These are phyloP conservation scores for Leptinotarsa haldemani DNA, from an alignment of 2,888 invertebrate species.

Conservation along the genomic window DNA sequence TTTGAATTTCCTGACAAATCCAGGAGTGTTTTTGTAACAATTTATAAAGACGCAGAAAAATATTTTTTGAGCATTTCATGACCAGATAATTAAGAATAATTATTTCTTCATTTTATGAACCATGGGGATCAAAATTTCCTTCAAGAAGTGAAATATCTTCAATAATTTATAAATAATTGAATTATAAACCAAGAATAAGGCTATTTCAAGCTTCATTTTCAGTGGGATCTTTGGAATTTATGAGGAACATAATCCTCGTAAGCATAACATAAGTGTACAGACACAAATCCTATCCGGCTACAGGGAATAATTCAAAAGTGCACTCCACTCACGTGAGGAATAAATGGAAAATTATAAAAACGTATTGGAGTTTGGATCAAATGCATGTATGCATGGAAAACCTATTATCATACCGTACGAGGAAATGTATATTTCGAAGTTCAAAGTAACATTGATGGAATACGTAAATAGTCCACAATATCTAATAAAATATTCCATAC, in stretches of 20 bases:
- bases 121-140: too few species aligned
- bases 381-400: conserved; percentile 22
- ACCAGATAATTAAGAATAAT: too few species aligned
- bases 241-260: neutral
- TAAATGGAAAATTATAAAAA: conserved; percentile 17
- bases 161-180: neutral
- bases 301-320: conserved; percentile 15
- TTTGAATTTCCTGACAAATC: too few species aligned
- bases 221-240: neutral
- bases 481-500: neutral
- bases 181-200: too few species aligned
- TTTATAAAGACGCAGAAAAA: too few species aligned
- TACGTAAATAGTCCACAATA: conserved; percentile 2
- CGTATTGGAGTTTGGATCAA: conserved; percentile 6
- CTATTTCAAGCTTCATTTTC: neutral
- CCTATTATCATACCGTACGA: conserved; percentile 20
- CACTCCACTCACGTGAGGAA: conserved; percentile 2
- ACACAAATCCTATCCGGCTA: conserved; percentile 4
- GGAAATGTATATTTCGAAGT: neutral
- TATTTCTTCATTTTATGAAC: too few species aligned
- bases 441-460: conserved; percentile 5
- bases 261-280: neutral
- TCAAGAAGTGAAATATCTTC: neutral
- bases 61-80: too few species aligned
- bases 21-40: too few species aligned